Base-by-base conservation (phyloP, 2,113 vertebrate species). In the Tursiops truncatus region DNA sequence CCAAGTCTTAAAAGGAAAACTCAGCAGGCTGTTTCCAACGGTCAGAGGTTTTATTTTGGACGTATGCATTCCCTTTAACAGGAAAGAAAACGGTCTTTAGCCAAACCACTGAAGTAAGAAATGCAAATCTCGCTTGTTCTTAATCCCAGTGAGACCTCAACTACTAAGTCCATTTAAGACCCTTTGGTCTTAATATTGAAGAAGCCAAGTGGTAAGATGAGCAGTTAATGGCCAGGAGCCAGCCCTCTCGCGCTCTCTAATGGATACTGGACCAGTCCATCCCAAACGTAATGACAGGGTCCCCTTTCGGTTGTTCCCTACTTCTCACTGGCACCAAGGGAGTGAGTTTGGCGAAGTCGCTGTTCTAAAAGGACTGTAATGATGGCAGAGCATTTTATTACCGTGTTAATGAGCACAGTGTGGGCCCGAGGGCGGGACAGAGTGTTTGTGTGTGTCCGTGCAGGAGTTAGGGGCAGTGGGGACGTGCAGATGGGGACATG, bases 71-170 rank as follows among this genome's bases (percentile, higher is more conserved):
- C 86, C 82, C 68, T 95, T 87, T 90, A 90, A 68, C 58, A 87
- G 89, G 53, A 91, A 96, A 83, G 97, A 90, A 95, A 93, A 85
- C 81, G 79, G 87, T 93, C 97, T 93, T 98, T 71, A 91, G 82
- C 62, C 86, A 97, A 97, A 60, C 12, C 85, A 89, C 86, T 88
- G 90, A 94, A 96, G 91, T 94, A 92, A 93, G 96, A 96, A 97
- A 94, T 95, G 94, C 0, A 2, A 98, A 92, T 92, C 83, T 91
- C 14, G 0, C 70, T 93, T 83, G 96, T 91, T 83, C 36, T 97
- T 96, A 97, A 96, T 96, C 62, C 86, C 92, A 98, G 47, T 91
- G 90, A 97, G 70, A 90, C 97, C 96, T 92, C 98, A 95, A 98
- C 96, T 97, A 83, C 83, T 87, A 62, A 95, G 82, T 77, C 91